These are phyloP conservation scores for Drosophila merina DNA, from an alignment of 2,888 invertebrate species.

Conservation along the genomic window DNA sequence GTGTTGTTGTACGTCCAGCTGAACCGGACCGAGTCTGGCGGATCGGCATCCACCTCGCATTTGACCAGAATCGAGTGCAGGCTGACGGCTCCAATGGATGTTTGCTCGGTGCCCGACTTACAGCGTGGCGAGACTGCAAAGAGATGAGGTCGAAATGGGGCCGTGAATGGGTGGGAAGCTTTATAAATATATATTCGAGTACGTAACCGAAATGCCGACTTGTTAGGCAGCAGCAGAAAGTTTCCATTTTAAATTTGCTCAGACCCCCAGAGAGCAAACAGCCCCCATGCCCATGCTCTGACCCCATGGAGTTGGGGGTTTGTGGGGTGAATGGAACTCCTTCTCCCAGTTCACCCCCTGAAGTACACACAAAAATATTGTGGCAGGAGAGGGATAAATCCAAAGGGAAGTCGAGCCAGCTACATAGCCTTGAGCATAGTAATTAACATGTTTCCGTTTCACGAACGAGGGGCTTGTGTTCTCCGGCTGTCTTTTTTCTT, in stretches of 20 bases:
- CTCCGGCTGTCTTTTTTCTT: conserved; percentile 7
- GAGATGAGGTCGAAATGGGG: conserved; percentile 18
- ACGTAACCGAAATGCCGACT: conserved; percentile 32
- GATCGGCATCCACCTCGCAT: conserved; percentile 93
- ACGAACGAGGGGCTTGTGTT: conserved; percentile 45
- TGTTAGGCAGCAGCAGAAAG: conserved; percentile 40
- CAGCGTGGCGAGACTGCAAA: conserved; percentile 90
- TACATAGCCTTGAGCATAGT: conserved; percentile 80
- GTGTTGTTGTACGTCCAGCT: conserved; percentile 94
- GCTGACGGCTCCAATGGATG: conserved; percentile 89
- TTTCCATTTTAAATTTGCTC: conserved; percentile 43
- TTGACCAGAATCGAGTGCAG: conserved; percentile 90
- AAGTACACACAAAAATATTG: conserved; percentile 41
- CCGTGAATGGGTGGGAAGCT: conserved; percentile 13
- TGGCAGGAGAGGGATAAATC: conserved; percentile 37
- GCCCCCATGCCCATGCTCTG: conserved; percentile 11
- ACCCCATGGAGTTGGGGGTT: neutral
- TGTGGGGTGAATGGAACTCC: conserved; percentile 5
- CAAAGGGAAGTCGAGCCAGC: conserved; percentile 61
- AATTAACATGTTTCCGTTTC: conserved; percentile 82
- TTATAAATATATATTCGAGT: conserved; percentile 28
- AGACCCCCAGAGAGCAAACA: conserved; percentile 33
- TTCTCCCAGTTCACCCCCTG: neutral
- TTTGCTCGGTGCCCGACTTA: conserved; percentile 88
- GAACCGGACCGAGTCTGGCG: conserved; percentile 89